Evolutionary conservation across 1,140 invertebrate species (phyloP), one percentile per base, ranked within the genome.

Genomic region (Penaeus indicus): DNA sequence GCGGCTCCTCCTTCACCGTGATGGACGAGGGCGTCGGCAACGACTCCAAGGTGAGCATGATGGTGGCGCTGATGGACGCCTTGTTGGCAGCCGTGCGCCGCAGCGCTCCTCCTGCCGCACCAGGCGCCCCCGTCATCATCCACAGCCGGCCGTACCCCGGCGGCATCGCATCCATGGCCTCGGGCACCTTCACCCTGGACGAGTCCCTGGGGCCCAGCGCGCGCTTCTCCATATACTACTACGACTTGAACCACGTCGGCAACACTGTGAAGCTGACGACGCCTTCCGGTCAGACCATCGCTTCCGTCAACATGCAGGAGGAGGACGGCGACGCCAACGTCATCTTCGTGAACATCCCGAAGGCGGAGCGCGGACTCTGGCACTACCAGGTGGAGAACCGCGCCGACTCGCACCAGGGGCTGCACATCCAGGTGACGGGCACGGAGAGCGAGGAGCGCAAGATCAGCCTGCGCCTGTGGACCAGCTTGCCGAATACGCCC

Each of bases 21-120:
- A 92, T 92, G 79, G 93, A 94, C 86, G 92, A 93, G 80, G 94
- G 94, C 88, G 93, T 94, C 89, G 93, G 93, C 25, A 93, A 93
- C 82, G 91, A 91, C n/a, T 90, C 92, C 13, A 93, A 93, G 91
- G 91, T 95, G 83, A 94, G 94, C 22, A 93, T 94, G 72, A 94
- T 95, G 92, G 93, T 94, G 64, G 90, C 90, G 8, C 87, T 91
- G 60, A 91, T 91, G 90, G 90, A 91, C 86, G 90, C 90, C 0
- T 77, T 91, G 0, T 81, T 89, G n/a, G 88, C 90, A 1, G 88
- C 90, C 4, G 87, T 91, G 61, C 69, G 88, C 1, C 77, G 86
- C 18, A 87, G 86, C 47, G 90, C 80, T 63, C 88, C 90, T 61
- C 75, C 85, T 22, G 90, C 86, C 63, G 84, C 88, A 11, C 85